Percentiles rank a stretch among this genome's conserved stretches.
phyloP scores from a whole-genome alignment of 2,888 invertebrate genomes.

The Brenthis daphne region DNA sequence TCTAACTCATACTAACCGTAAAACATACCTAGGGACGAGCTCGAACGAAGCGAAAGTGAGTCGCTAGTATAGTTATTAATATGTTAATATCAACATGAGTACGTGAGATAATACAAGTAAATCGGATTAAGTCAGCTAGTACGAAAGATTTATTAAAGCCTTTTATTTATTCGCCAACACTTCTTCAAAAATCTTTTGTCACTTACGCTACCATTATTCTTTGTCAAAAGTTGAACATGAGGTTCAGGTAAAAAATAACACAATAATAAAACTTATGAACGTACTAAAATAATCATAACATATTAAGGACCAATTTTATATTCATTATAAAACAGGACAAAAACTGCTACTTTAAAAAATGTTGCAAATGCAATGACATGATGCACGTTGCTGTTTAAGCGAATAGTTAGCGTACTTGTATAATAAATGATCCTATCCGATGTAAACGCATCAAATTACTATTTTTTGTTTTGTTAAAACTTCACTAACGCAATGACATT shows the following conservation, averaged over 20 bases:
- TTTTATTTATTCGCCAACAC: constrained; percentile 45
- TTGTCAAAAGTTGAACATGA: constrained; percentile 33
- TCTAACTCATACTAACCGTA: too few relatives aligned
- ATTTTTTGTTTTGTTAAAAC: too few relatives aligned
- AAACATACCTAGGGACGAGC: too few relatives aligned
- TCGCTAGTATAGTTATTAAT: constrained; percentile 20
- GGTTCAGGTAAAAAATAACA: too few relatives aligned
- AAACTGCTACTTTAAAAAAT: background rate
- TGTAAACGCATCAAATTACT: too few relatives aligned
- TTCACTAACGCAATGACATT: too few relatives aligned
- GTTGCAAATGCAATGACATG: too few relatives aligned
- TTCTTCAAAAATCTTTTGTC: constrained; percentile 40
- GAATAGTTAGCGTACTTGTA: background rate
- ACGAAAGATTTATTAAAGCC: constrained; percentile 43
- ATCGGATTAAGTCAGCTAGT: constrained; percentile 65
- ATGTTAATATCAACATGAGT: constrained; percentile 37
- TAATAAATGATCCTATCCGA: background rate
- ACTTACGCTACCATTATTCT: constrained; percentile 38
- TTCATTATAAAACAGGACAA: background rate
- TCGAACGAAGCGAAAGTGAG: too few relatives aligned
- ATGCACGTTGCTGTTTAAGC: too few relatives aligned
- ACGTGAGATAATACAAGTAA: constrained; percentile 60
- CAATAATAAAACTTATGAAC: constrained; percentile 15
- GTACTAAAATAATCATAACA: constrained; percentile 1
- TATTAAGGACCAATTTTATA: background rate